Percentiles rank a stretch among this genome's conserved stretches.
phyloP scores from a whole-genome alignment of 2,113 vertebrate genomes.

The Silurus glanis region DNA sequence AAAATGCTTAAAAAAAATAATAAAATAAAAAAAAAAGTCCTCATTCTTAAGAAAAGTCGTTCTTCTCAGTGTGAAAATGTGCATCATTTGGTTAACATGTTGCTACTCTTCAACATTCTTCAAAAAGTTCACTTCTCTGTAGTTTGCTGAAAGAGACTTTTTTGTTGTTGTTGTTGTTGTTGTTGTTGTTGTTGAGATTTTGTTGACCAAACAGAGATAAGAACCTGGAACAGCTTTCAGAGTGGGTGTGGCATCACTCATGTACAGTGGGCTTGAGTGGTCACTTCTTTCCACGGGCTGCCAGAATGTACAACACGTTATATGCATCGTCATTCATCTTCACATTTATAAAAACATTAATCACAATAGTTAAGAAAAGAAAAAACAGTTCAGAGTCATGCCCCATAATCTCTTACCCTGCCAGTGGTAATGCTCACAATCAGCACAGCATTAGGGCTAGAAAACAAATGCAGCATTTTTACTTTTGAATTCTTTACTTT shows the following conservation, averaged over 20 bases:
- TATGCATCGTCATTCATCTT: slow-evolving; percentile 56
- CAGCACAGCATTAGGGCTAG: slow-evolving; percentile 57
- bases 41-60: slow-evolving; percentile 54
- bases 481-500: slow-evolving; percentile 54
- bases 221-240: slow-evolving; percentile 59
- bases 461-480: slow-evolving; percentile 71
- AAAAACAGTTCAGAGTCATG: slow-evolving; percentile 65
- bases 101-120: slow-evolving; percentile 7
- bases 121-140: neutral
- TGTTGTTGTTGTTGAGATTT: slow-evolving; percentile 1
- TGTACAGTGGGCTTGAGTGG: slow-evolving; percentile 38
- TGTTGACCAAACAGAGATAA: slow-evolving; percentile 35
- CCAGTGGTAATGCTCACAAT: slow-evolving; percentile 56
- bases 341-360: slow-evolving; percentile 34
- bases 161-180: too few relatives aligned
- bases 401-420: slow-evolving; percentile 57
- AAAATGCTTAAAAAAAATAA: slow-evolving; percentile 57
- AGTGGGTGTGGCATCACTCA: slow-evolving; percentile 45
- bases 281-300: slow-evolving; percentile 46
- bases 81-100: slow-evolving; percentile 44
- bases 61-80: slow-evolving; percentile 35
- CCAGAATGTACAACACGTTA: slow-evolving; percentile 59
- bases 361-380: slow-evolving; percentile 55
- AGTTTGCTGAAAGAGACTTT: slow-evolving; percentile 22
- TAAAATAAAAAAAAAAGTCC: slow-evolving; percentile 40